Evolutionary conservation across 2,888 invertebrate genomes (phyloP).

Genomic region (Drosophila nr. perissopoda): DNA sequence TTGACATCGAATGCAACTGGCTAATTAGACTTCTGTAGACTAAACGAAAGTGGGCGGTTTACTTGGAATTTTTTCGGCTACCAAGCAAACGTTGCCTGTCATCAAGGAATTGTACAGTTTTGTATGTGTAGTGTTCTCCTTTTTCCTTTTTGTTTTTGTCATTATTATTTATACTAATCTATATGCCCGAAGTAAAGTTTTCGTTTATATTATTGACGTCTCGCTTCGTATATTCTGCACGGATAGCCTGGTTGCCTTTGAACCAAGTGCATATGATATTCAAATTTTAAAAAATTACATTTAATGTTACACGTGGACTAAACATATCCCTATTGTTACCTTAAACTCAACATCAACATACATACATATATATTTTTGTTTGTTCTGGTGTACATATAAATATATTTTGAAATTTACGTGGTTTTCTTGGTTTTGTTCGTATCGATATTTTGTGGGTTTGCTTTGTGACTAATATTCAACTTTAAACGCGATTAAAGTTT

Average conservation of each 20-base stretch:
- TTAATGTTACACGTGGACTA: conserved; percentile 70
- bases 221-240: conserved; percentile 9
- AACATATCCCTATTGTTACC: conserved; percentile 67
- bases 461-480: conserved; percentile 67
- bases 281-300: conserved; percentile 59
- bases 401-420: conserved; percentile 43
- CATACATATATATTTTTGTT: conserved; percentile 42
- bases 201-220: conserved; percentile 7
- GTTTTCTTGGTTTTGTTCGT: conserved; percentile 23
- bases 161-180: conserved; percentile 19
- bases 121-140: neutral
- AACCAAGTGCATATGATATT: conserved; percentile 20
- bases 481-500: conserved; percentile 67
- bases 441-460: conserved; percentile 24
- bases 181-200: conserved; percentile 13
- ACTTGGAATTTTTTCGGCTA: neutral
- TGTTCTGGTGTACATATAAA: conserved; percentile 46
- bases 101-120: conserved; percentile 21
- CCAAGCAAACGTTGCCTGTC: conserved; percentile 11
- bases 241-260: neutral
- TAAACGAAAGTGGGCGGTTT: conserved; percentile 26
- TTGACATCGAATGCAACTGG: conserved; percentile 66
- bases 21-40: conserved; percentile 54
- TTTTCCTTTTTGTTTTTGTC: neutral
- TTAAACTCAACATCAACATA: conserved; percentile 73